These are phyloP conservation scores for Caenorhabditis afra DNA, from an alignment of 2,888 invertebrate genomes.

Conservation along the genomic window DNA sequence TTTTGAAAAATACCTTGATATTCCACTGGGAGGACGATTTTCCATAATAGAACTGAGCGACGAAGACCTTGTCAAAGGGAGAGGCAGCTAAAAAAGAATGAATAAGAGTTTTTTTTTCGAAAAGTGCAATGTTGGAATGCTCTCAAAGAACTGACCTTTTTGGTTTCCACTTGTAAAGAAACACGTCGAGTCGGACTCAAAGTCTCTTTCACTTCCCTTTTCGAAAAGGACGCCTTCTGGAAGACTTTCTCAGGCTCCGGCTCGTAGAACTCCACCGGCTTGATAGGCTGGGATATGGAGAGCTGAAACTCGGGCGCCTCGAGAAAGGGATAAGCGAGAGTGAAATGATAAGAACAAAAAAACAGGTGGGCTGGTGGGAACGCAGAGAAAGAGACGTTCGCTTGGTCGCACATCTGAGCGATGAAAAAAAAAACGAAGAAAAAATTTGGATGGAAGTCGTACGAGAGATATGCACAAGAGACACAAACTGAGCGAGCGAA, in stretches of 20 bases:
- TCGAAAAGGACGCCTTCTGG: slow-evolving; percentile 6
- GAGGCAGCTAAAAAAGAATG: slow-evolving; percentile 19
- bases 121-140: no score
- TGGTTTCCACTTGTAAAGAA: slow-evolving; percentile 33
- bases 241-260: slow-evolving; percentile 1
- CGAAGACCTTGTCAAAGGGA: slow-evolving; percentile 61
- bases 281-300: slow-evolving; percentile 27
- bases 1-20: slow-evolving; percentile 52
- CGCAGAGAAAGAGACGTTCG: slow-evolving; percentile 5
- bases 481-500: no score
- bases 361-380: background rate
- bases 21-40: slow-evolving; percentile 62
- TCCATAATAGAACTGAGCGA: slow-evolving; percentile 64
- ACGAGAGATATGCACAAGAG: no score
- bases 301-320: background rate
- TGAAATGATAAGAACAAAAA: background rate
- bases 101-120: background rate
- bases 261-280: slow-evolving; percentile 38
- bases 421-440: background rate
- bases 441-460: background rate
- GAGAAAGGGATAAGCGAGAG: background rate
- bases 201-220: slow-evolving; percentile 28
- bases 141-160: slow-evolving; percentile 36
- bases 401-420: background rate
- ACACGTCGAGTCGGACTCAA: background rate